Base-by-base conservation (phyloP, 2,888 invertebrate species). In the Limulus polyphemus region DNA sequence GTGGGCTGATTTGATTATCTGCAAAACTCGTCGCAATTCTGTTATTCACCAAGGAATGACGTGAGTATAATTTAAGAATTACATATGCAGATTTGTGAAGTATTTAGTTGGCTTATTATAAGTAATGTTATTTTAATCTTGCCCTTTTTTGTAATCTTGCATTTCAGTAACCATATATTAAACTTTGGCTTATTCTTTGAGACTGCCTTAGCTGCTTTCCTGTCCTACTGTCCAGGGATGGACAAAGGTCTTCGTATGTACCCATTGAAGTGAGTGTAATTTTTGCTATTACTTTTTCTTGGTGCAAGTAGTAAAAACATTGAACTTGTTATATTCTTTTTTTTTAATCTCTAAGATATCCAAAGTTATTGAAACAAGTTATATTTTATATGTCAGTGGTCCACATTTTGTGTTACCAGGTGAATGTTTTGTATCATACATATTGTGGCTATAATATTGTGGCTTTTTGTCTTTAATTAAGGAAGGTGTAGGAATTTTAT, bases 1-100 rank as follows among this genome's bases (percentile, higher is more conserved):
- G 77, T 97, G 95, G 95, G 92, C 95, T 71, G 95, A 97, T 82
- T 82, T 97, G 83, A 92, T 95, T 79, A 90, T 97, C 76, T 95
- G 95, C 81, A 97, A 97, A 83, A 97, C 95, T 72, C 86, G 95
- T 74, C 87, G 94, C 77, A 93, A 95, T 79, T 95, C 95, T 62
- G 87, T 97, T 78, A 80, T 95, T 72, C 94, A 95, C 77, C 95
- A 97, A 80, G 95, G 95, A 79, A 95, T 97, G 95, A 88, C 62
- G 67, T 67, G 61, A 65, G 67, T 57, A 32, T 32, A 1, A 32
- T 32, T 5, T 32, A 32, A 32, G 1, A 32, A 32, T 32, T 32
- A 32, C 32, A 1, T 32, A 32, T 32, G 7, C 32, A 32, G 32
- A 32, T 7, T 32, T 32, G 32, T 32, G 32, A 32, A 32, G 32